Conservation (phyloP, 2,797 vertebrate genomes). For the Sorex maritimensis region DNA sequence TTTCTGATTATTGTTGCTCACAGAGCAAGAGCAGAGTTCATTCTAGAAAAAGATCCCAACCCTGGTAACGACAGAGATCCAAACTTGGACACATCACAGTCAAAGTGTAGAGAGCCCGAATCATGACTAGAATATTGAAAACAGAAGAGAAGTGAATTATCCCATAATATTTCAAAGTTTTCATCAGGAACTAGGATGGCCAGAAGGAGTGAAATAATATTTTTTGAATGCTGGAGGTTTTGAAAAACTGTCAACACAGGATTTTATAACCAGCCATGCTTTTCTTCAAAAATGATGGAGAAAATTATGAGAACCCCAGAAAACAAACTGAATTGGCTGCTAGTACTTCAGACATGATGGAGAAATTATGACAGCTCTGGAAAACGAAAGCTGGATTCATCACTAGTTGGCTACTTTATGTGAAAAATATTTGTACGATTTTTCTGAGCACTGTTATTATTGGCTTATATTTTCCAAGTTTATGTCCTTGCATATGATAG, state of each 20-base stretch:
- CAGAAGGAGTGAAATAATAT: background rate
- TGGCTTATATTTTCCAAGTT: background rate
- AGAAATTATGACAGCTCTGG: too few species aligned
- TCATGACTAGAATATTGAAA: background rate
- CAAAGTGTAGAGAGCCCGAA: background rate
- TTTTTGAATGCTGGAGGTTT: background rate
- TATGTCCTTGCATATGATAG: background rate
- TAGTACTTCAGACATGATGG: too few species aligned
- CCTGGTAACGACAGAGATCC: background rate
- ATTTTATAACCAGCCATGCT: background rate
- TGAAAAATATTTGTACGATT: background rate
- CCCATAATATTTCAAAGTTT: background rate
- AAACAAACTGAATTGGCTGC: background rate
- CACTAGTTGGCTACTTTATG: background rate
- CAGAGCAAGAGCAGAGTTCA: background rate
- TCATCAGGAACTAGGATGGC: background rate
- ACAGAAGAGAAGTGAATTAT: background rate
- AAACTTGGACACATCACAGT: background rate
- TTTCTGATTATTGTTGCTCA: conserved; percentile 7
- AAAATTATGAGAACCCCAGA: background rate
- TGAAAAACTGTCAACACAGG: background rate
- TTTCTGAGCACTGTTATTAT: background rate
- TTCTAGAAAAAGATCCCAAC: background rate
- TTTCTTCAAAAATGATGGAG: background rate
- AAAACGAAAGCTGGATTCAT: too few species aligned